phyloP scores from a whole-genome alignment of 1,140 invertebrate species.

The Cheumatopsyche charites region DNA sequence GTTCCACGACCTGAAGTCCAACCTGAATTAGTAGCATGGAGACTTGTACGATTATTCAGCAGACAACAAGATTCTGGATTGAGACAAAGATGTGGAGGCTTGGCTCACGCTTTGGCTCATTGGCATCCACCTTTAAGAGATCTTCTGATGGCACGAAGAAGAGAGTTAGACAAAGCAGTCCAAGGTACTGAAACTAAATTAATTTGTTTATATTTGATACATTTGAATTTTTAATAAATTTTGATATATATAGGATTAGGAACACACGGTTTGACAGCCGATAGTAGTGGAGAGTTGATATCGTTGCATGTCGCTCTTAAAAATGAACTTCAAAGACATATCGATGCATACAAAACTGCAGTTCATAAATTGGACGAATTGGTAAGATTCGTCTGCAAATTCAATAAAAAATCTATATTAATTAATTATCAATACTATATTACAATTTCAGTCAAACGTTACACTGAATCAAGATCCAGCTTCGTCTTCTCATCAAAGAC shows the following conservation, averaged over 20 bases:
- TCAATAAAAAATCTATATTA: too few relatives aligned
- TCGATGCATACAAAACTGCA: constrained; percentile 86
- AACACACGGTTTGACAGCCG: constrained; percentile 81
- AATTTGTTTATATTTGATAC: constrained; percentile 1
- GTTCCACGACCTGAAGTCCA: constrained; percentile 67
- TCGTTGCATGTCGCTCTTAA: constrained; percentile 75
- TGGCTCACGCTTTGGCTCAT: constrained; percentile 61
- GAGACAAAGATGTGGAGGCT: constrained; percentile 63
- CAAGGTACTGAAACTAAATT: constrained; percentile 62
- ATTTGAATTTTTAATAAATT: neutral
- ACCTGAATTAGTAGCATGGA: constrained; percentile 79
- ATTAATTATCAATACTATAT: neutral
- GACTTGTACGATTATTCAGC: constrained; percentile 80
- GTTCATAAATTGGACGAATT: constrained; percentile 86
- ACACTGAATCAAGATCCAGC: constrained; percentile 80
- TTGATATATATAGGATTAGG: constrained; percentile 67
- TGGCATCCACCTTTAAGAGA: constrained; percentile 64
- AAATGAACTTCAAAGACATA: constrained; percentile 81
- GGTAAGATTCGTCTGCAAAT: constrained; percentile 55
- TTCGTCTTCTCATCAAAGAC: constrained; percentile 85
- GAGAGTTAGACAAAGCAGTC: constrained; percentile 81
- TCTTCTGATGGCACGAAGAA: constrained; percentile 67
- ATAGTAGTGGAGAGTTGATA: constrained; percentile 64
- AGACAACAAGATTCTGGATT: constrained; percentile 67
- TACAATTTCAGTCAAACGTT: constrained; percentile 56